These are phyloP conservation scores for Adelosebastes latens DNA, from an alignment of 2,797 vertebrate genomes.

Conservation along the genomic window DNA sequence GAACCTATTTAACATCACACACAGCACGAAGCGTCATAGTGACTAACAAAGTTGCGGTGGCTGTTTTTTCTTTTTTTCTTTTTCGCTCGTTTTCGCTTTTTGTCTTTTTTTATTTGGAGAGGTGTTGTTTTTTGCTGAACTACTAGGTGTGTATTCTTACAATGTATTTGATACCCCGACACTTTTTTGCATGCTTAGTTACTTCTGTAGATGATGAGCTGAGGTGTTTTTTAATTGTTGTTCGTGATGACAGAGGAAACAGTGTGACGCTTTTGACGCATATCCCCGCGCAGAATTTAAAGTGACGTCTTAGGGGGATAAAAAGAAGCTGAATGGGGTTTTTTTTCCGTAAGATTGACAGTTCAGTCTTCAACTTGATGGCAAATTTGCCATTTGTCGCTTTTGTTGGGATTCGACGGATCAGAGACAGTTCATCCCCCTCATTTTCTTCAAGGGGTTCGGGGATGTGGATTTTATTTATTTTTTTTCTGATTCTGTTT, in stretches of 20 bases:
- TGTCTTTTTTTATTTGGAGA: conserved; percentile 59
- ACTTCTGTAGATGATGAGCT: conserved; percentile 72
- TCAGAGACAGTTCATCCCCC: conserved; percentile 54
- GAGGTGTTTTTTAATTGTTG: conserved; percentile 65
- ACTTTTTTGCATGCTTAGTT: conserved; percentile 82
- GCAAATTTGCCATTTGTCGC: conserved; percentile 40
- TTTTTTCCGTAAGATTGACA: conserved; percentile 35
- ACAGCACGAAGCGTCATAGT: conserved; percentile 74
- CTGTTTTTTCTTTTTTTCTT: conserved; percentile 53
- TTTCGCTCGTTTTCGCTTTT: conserved; percentile 35
- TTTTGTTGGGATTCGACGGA: conserved; percentile 42
- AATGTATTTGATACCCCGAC: conserved; percentile 81
- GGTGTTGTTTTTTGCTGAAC: conserved; percentile 74
- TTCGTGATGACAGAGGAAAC: conserved; percentile 60
- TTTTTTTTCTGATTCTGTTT: conserved; percentile 32
- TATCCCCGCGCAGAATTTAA: conserved; percentile 44
- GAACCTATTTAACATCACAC: conserved; percentile 73
- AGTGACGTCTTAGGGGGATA: conserved; percentile 29
- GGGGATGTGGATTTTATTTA: conserved; percentile 16
- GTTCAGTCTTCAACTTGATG: conserved; percentile 29
- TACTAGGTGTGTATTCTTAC: conserved; percentile 81
- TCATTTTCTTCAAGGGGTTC: conserved; percentile 53
- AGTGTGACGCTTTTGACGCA: conserved; percentile 51
- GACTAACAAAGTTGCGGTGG: conserved; percentile 72
- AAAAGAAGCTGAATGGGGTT: conserved; percentile 9